phyloP scores from a whole-genome alignment of 2,888 invertebrate genomes.

The Hypolimnas misippus region DNA sequence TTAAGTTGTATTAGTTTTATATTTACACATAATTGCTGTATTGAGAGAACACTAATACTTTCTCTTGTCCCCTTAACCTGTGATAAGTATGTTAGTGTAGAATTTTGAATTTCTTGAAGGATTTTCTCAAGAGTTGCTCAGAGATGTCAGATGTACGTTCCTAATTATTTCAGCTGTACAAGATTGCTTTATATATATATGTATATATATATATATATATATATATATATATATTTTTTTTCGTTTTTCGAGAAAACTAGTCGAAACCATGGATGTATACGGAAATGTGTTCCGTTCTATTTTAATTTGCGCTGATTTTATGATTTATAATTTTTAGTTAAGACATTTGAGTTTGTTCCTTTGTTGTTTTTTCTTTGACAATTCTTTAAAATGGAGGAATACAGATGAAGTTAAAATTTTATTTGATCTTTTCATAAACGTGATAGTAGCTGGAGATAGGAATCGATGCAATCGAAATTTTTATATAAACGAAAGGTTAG shows the following conservation, averaged over 20 bases:
- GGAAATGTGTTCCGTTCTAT: constrained; percentile 49
- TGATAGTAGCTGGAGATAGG: constrained; percentile 42
- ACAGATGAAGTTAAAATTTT: constrained; percentile 35
- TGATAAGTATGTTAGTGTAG: constrained; percentile 83
- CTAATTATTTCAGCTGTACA: constrained; percentile 77
- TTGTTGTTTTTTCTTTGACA: constrained; percentile 24
- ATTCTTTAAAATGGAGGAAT: constrained; percentile 39
- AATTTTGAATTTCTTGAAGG: constrained; percentile 74
- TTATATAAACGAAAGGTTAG: constrained; percentile 53
- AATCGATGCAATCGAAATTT: constrained; percentile 47
- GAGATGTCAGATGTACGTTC: constrained; percentile 76
- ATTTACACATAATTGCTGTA: constrained; percentile 71
- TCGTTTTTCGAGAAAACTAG: constrained; percentile 67
- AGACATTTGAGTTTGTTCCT: constrained; percentile 18
- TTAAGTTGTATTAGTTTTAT: constrained; percentile 78
- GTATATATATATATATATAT: no score
- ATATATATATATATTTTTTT: no score
- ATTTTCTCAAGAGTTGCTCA: constrained; percentile 74
- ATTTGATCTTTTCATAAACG: constrained; percentile 39
- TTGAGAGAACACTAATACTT: constrained; percentile 81
- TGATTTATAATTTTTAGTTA: constrained; percentile 59
- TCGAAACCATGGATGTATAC: constrained; percentile 53
- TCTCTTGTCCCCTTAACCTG: constrained; percentile 84
- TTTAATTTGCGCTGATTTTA: constrained; percentile 65
- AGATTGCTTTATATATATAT: constrained; percentile 54